A percentile compares a stretch with the other conserved stretches of the same genome.
Conservation (phyloP, 2,888 invertebrate species). For the Ennomos erosarius region DNA sequence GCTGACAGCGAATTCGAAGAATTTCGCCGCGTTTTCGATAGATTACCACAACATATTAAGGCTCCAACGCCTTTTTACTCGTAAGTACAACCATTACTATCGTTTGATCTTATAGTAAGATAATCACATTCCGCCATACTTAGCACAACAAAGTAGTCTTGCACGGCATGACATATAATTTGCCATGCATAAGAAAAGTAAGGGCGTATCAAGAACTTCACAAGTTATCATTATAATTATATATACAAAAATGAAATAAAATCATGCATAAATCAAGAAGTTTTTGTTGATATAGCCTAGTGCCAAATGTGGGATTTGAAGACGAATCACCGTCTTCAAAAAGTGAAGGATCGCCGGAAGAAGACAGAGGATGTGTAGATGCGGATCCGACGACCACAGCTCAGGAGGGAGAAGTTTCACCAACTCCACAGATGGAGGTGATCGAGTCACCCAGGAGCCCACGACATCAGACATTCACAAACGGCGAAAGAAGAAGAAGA, state of each 20-base stretch:
- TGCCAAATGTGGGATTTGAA: conserved; percentile 93
- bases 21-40: conserved; percentile 94
- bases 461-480: conserved; percentile 70
- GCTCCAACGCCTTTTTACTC: conserved; percentile 94
- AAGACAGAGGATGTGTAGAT: conserved; percentile 85
- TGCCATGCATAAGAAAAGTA: conserved; percentile 46
- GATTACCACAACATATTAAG: conserved; percentile 91
- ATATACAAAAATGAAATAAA: too few relatives aligned
- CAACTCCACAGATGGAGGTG: conserved; percentile 61
- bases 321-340: conserved; percentile 93
- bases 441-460: conserved; percentile 66
- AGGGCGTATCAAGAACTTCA: conserved; percentile 25
- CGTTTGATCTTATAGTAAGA: conserved; percentile 6
- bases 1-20: conserved; percentile 97
- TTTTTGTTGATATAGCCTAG: conserved; percentile 84
- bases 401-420: conserved; percentile 54
- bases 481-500: conserved; percentile 89
- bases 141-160: conserved; percentile 24
- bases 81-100: conserved; percentile 86
- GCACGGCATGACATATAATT: conserved; percentile 33
- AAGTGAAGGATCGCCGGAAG: conserved; percentile 88
- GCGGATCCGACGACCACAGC: conserved; percentile 61
- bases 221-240: too few relatives aligned
- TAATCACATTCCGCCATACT: not conserved
- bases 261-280: too few relatives aligned